phyloP scores from a whole-genome alignment of 2,888 invertebrate genomes.

The Plebejus melissa region DNA sequence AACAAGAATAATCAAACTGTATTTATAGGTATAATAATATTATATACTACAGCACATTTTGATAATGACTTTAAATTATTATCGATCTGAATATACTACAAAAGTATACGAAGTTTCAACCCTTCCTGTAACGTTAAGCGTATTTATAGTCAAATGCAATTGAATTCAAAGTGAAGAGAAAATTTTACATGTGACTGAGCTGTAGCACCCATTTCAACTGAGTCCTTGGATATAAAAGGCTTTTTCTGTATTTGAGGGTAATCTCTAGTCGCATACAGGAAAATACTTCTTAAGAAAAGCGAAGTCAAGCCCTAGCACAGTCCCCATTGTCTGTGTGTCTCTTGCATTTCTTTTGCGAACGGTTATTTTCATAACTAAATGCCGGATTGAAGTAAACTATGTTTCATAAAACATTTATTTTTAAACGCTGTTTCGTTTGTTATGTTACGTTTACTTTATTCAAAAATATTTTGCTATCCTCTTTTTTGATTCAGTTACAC shows the following conservation, averaged over 20 bases:
- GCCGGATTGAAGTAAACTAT: not conserved
- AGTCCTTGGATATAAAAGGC: slow-evolving; percentile 27
- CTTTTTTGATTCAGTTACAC: not conserved
- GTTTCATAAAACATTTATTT: slow-evolving; percentile 19
- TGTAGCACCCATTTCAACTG: slow-evolving; percentile 27
- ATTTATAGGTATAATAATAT: no score
- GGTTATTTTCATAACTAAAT: slow-evolving; percentile 15
- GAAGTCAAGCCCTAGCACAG: slow-evolving; percentile 24
- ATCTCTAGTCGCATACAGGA: slow-evolving; percentile 26
- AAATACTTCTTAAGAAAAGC: slow-evolving; percentile 29
- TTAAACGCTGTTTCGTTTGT: not conserved
- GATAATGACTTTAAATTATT: not conserved
- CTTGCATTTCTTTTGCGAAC: slow-evolving; percentile 20
- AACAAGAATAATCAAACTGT: no score
- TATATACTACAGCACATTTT: not conserved
- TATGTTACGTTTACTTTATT: not conserved
- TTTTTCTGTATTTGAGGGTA: slow-evolving; percentile 27
- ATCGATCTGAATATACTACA: not conserved
- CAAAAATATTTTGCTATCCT: not conserved
- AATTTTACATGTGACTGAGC: slow-evolving; percentile 28
- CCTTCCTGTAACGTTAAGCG: not conserved
- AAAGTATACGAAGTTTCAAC: not conserved
- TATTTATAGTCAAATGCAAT: slow-evolving; percentile 24
- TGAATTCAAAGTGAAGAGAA: slow-evolving; percentile 18
- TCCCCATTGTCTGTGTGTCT: slow-evolving; percentile 25